A percentile compares a stretch with the other conserved stretches of the same genome.
Conservation (phyloP, 2,888 invertebrate species). For the Xylota segnis region DNA sequence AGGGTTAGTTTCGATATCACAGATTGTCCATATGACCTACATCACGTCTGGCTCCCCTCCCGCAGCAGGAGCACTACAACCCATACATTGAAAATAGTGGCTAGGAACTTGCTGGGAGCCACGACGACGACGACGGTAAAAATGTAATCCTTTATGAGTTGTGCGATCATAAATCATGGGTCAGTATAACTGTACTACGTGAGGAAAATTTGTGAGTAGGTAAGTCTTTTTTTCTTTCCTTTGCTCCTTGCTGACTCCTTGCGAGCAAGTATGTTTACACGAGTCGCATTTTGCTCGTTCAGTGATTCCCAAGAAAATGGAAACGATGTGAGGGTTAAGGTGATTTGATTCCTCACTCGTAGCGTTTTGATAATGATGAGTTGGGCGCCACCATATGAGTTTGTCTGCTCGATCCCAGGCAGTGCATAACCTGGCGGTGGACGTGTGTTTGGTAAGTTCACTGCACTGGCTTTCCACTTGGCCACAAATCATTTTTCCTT, state of each 20-base stretch:
- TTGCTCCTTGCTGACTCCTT: conserved; percentile 13
- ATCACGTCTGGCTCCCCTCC: conserved; percentile 74
- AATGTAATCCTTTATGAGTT: conserved; percentile 77
- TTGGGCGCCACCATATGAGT: conserved; percentile 2
- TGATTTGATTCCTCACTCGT: conserved; percentile 70
- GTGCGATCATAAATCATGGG: conserved; percentile 77
- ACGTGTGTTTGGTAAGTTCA: conserved; percentile 65
- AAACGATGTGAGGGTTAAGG: conserved; percentile 50
- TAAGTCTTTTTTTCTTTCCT: conserved; percentile 3
- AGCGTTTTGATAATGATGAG: conserved; percentile 62
- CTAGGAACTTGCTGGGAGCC: conserved; percentile 38
- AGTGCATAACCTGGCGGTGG: conserved; percentile 38
- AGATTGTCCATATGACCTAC: conserved; percentile 76
- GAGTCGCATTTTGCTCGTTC: conserved; percentile 74
- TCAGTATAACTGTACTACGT: conserved; percentile 76
- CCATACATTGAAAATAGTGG: conserved; percentile 39
- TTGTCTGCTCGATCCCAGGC: conserved; percentile 4
- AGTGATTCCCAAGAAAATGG: conserved; percentile 70
- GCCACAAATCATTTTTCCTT: conserved; percentile 72
- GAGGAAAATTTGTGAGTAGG: conserved; percentile 68
- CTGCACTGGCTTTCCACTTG: conserved; percentile 44
- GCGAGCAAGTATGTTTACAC: conserved; percentile 58
- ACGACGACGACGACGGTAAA: conserved; percentile 58
- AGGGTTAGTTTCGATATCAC: conserved; percentile 68
- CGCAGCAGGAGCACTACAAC: neutral